A percentile compares a stretch with the other conserved stretches of the same genome.
phyloP scores from a whole-genome alignment of 1,140 invertebrate species.

The Macrobrachium rosenbergii region DNA sequence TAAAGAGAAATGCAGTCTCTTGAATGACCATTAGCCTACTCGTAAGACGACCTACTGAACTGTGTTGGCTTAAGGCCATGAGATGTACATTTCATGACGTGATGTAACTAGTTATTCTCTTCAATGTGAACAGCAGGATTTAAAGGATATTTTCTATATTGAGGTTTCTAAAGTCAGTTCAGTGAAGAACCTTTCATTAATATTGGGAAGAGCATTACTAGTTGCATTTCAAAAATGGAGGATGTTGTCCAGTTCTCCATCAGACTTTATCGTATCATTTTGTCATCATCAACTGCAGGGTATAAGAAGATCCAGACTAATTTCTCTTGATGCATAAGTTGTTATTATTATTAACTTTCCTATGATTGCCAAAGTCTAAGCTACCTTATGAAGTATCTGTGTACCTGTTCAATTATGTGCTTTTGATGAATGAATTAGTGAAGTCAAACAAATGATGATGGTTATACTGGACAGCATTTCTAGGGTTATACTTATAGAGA shows the following conservation, averaged over 20 bases:
- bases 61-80: conserved; percentile 49
- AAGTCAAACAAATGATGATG: conserved; percentile 1
- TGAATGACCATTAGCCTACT: neutral
- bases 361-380: conserved; percentile 9
- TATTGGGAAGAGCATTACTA: neutral
- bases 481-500: conserved; percentile 24
- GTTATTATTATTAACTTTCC: no score
- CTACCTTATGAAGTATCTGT: conserved; percentile 29
- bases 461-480: conserved; percentile 46
- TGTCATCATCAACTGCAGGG: neutral
- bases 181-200: conserved; percentile 2
- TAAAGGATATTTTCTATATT: neutral
- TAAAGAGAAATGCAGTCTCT: no score
- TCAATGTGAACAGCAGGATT: neutral
- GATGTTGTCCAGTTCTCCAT: conserved; percentile 49
- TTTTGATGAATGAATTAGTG: neutral
- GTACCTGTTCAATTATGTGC: conserved; percentile 28
- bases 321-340: conserved; percentile 1
- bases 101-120: conserved; percentile 20
- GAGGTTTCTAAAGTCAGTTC: neutral
- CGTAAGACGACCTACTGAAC: conserved; percentile 40
- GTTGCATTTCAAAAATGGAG: conserved; percentile 41
- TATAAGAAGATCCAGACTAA: neutral
- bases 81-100: conserved; percentile 54
- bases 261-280: conserved; percentile 19